Conservation (phyloP, 2,113 vertebrate genomes). For the Nibea coibor region DNA sequence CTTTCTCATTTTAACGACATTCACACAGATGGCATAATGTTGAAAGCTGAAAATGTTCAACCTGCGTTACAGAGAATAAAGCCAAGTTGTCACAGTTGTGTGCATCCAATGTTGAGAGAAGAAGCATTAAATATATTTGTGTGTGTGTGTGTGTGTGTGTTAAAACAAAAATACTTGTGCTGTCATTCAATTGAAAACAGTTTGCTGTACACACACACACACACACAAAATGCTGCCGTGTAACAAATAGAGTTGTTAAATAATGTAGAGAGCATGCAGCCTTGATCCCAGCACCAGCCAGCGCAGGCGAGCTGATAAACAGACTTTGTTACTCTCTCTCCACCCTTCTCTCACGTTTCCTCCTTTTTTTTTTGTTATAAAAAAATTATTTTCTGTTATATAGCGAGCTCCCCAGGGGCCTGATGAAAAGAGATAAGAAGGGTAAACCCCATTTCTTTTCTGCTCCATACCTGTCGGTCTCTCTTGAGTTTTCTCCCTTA, state of each 20-base stretch:
- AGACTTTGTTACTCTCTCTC: constrained; percentile 38
- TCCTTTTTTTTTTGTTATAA: neutral
- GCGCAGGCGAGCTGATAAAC: constrained; percentile 60
- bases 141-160: neutral
- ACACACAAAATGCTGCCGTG: constrained; percentile 34
- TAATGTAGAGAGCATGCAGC: constrained; percentile 61
- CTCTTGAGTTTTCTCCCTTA: constrained; percentile 2
- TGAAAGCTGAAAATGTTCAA: neutral
- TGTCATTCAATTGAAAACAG: constrained; percentile 3
- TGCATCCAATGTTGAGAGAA: neutral
- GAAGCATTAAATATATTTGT: neutral
- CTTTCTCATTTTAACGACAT: neutral
- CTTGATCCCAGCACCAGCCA: constrained; percentile 56
- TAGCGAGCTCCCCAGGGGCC: constrained; percentile 31
- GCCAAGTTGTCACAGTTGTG: neutral
- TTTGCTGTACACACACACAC: neutral
- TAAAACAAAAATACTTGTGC: neutral
- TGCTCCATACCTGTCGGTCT: constrained; percentile 27
- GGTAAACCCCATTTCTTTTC: constrained; percentile 38
- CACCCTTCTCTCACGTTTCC: constrained; percentile 18
- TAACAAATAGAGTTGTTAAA: constrained; percentile 63
- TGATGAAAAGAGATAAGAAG: constrained; percentile 55
- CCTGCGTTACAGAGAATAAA: no score
- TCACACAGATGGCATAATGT: neutral
- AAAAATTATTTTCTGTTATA: constrained; percentile 37